phyloP scores from a whole-genome alignment of 2,888 invertebrate genomes.

The Idaea straminata region DNA sequence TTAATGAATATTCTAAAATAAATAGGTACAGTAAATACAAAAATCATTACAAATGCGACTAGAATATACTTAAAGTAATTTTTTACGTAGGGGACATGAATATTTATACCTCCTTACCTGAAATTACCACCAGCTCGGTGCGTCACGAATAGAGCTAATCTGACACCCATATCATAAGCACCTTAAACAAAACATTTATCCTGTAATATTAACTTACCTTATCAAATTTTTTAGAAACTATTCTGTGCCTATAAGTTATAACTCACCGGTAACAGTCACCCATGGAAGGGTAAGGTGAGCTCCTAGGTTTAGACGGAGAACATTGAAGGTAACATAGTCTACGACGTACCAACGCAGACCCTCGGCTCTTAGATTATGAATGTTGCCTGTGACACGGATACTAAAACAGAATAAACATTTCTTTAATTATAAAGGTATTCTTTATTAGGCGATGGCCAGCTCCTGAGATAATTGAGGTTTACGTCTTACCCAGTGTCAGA shows the following conservation, averaged over 20 bases:
- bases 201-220: neutral
- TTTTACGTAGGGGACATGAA: neutral
- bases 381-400: constrained; percentile 25
- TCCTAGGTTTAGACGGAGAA: constrained; percentile 42
- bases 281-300: constrained; percentile 45
- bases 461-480: neutral
- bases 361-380: constrained; percentile 38
- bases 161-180: constrained; percentile 43
- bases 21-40: neutral
- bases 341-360: constrained; percentile 53
- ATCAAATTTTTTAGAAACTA: neutral
- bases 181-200: constrained; percentile 34
- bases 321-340: constrained; percentile 42
- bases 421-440: neutral
- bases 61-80: neutral
- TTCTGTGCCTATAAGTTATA: neutral
- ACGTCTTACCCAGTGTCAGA: constrained; percentile 36
- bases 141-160: constrained; percentile 34
- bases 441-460: constrained; percentile 3
- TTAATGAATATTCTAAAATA: constrained; percentile 48
- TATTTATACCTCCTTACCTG: constrained; percentile 34
- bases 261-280: constrained; percentile 42
- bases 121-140: constrained; percentile 49
- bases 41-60: neutral
- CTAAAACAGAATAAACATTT: constrained; percentile 23